Conservation (phyloP, 2,888 invertebrate genomes). For the Polyploca ridens region DNA sequence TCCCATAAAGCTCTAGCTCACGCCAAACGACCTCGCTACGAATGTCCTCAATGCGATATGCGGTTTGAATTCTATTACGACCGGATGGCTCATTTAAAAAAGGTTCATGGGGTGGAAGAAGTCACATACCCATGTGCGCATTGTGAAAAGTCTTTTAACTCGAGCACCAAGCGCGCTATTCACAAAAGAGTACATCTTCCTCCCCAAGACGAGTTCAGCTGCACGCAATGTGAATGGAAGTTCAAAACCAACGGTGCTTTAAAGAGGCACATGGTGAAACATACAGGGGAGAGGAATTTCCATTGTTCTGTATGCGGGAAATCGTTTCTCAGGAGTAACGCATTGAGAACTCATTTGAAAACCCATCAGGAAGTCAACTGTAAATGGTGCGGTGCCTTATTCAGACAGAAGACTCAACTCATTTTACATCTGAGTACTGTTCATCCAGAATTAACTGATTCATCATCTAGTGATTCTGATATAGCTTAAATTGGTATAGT, state of each 20-base stretch:
- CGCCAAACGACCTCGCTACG: constrained; percentile 68
- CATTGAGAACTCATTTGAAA: constrained; percentile 63
- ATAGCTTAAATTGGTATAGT: neutral
- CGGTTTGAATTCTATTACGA: constrained; percentile 72
- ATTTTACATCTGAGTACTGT: constrained; percentile 51
- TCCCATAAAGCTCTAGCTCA: constrained; percentile 70
- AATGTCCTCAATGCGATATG: constrained; percentile 72
- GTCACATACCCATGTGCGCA: constrained; percentile 66
- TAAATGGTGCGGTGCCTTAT: constrained; percentile 58
- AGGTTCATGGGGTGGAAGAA: constrained; percentile 66
- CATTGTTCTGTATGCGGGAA: constrained; percentile 68
- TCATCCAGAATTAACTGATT: constrained; percentile 50
- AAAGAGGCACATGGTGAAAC: constrained; percentile 70
- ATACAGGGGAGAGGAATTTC: constrained; percentile 66
- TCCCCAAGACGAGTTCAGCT: constrained; percentile 56
- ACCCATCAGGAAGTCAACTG: constrained; percentile 64
- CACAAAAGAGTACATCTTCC: constrained; percentile 70
- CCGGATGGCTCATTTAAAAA: constrained; percentile 71
- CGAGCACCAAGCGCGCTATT: constrained; percentile 67
- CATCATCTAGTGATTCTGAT: constrained; percentile 34
- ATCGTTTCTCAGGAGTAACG: constrained; percentile 61
- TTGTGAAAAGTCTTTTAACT: constrained; percentile 69
- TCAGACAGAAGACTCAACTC: constrained; percentile 53
- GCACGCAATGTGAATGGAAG: constrained; percentile 68
- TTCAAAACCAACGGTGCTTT: constrained; percentile 72